These are phyloP conservation scores for Dryocosmus kuriphilus DNA, from an alignment of 2,888 invertebrate species.

Conservation along the genomic window DNA sequence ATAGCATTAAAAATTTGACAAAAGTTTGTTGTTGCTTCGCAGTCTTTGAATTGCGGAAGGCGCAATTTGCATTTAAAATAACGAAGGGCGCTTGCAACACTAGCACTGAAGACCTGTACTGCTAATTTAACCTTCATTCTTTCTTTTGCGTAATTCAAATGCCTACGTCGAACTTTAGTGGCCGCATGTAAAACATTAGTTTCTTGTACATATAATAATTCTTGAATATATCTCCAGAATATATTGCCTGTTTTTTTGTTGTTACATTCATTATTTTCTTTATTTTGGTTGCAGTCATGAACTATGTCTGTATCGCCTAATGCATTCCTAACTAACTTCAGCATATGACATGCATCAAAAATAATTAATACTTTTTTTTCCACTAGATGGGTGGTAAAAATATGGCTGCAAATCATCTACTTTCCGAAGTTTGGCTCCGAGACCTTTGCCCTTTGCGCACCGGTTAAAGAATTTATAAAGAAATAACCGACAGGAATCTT, in stretches of 20 bases:
- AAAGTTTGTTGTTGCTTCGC: constrained; percentile 55
- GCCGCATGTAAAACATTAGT: constrained; percentile 37
- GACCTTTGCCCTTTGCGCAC: constrained; percentile 41
- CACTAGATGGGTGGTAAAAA: constrained; percentile 3
- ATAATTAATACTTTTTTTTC: constrained; percentile 35
- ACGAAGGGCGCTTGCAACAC: constrained; percentile 54
- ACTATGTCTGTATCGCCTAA: constrained; percentile 43
- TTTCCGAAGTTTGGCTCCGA: constrained; percentile 44
- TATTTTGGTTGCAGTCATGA: constrained; percentile 36
- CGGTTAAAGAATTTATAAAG: constrained; percentile 47
- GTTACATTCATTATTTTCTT: too few relatives aligned
- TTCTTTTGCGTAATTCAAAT: too few relatives aligned
- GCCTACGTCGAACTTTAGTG: too few relatives aligned
- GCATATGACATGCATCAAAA: too few relatives aligned
- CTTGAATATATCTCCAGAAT: constrained; percentile 40
- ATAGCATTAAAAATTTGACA: constrained; percentile 56
- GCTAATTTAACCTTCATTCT: constrained; percentile 63
- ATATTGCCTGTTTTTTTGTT: not conserved
- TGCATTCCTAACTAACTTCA: constrained; percentile 54
- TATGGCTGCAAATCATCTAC: not conserved
- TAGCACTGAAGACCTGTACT: constrained; percentile 59
- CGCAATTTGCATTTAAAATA: constrained; percentile 48
- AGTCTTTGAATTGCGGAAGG: constrained; percentile 44
- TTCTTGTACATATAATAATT: constrained; percentile 36
- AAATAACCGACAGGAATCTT: constrained; percentile 50